Base-by-base conservation (phyloP, 2,797 vertebrate species). In the Craterocephalus amniculus region DNA sequence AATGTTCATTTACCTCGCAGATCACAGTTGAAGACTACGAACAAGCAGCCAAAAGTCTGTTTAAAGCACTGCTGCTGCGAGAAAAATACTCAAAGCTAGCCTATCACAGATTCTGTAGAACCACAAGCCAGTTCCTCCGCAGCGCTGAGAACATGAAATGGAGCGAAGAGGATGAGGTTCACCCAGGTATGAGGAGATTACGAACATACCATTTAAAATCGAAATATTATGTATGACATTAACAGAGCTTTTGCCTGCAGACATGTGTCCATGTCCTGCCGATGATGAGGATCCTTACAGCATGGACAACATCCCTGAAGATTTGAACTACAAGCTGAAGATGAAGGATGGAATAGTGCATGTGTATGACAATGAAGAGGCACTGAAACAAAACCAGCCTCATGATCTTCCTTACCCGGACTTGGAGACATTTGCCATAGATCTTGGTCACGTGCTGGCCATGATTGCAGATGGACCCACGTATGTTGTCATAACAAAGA, bases 1-100 rank as follows among this genome's bases (percentile, higher is more conserved):
- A 24, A 27, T 63, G 78, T 48, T 35, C 6, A 20, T 60, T 78
- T 7, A 54, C 35, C 49, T 54, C 64, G 67, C 90, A 99, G 98
- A 94, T 98, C 86, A 97, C 97, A 7, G 93, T 99, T 63, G 97
- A 99, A 74, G 97, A 99, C 91, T 99, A 99, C 29, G 97, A 98
- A 67, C 96, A 97, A 83, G 96, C 97, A 10, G 95, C 96, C 60
- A 96, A 94, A 77, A 95, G 95, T 83, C 93, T 99, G 67, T 94
- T 96, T 56, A 98, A 96, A 78, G 97, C 97, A 59, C 91, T 99
- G 67, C 92, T 95, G 59, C 96, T 98, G 79, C 93, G 97, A 57
- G 97, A 99, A 82, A 98, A 98, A 83, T 99, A 99, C 72, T 95
- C 95, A 0, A 95, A 94, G 4, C 94, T 99, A 12, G 96, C 96